Base-by-base conservation (phyloP, 2,888 invertebrate genomes). In the Caenorhabditis wallacei region DNA sequence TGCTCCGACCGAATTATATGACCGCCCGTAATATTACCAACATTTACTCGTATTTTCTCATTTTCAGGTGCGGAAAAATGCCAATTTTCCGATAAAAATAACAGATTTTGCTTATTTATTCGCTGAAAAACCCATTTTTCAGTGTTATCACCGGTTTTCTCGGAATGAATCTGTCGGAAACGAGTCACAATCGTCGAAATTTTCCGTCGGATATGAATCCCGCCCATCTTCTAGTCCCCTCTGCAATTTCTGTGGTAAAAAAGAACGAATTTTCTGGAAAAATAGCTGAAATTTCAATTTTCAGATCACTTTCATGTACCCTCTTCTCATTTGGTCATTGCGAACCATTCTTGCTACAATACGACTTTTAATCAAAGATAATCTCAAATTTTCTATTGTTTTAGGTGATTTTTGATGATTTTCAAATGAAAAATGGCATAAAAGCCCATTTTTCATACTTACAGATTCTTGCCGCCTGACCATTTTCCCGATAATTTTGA, bases 121-220 rank as follows among this genome's bases (percentile, higher is more conserved):
- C n/a, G n/a, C n/a, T 37, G 4, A 48, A 18, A 51, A 40, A 10
- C 2, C 40, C 40, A 40, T n/a, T 54, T 63, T 75, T 59, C 54
- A 82, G 82, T 53, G 53, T 53, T 7, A 48, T 75, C 20, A 56
- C 53, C 37, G 80, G 66, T 35, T 69, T 81, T 16, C 8, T 74
- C 13, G 80, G 80, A 8, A 81, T 81, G 68, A 35, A 46, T 43
- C 30, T 75, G 4, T 81, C 74, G 0, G 80, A 81, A 54, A 69
- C 64, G 2, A 69, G 74, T 18, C 43, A 37, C 4, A 20, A 51
- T 20, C 68, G 72, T 40, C 69, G 74, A n/a, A 81, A 81, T 0
- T 75, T 81, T 10, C 80, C 80, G 2, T 0, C 35, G 2, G 53
- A 57, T 7, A 11, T 72, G 46, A 80, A 80, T 68, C 80, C 80